Conservation (phyloP, 2,113 vertebrate species). For the Halcyon senegalensis region DNA sequence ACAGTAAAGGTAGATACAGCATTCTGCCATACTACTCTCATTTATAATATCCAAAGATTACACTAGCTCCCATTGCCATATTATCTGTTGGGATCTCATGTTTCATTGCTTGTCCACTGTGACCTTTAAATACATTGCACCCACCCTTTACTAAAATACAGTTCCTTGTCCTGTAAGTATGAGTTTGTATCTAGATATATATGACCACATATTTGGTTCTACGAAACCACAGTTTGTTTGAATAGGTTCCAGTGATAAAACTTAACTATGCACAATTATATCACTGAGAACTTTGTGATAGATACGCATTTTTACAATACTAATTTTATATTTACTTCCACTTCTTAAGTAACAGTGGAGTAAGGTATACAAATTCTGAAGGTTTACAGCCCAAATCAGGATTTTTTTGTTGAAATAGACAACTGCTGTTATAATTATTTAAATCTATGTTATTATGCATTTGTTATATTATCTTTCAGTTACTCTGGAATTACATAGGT, state of each 20-base stretch:
- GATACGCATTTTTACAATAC: neutral
- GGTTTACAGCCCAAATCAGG: neutral
- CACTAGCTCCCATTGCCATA: neutral
- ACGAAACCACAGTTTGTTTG: neutral
- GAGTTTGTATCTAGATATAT: neutral
- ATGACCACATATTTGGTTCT: neutral
- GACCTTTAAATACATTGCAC: neutral
- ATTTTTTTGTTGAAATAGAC: neutral
- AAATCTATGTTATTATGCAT: neutral
- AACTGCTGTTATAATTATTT: neutral
- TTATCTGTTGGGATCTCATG: neutral
- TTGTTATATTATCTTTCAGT: neutral
- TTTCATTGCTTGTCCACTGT: conserved; percentile 7
- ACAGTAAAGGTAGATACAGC: neutral
- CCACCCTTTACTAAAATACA: neutral
- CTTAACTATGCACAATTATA: neutral
- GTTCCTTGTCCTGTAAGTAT: neutral
- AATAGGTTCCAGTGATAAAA: neutral
- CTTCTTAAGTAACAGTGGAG: neutral
- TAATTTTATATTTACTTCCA: neutral
- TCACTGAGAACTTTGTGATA: neutral
- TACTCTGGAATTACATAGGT: neutral
- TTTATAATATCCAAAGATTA: conserved; percentile 7
- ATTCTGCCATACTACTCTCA: neutral
- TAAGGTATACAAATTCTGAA: neutral